Evolutionary conservation across 2,888 invertebrate species (phyloP), one percentile per base, ranked within the genome.

Genomic region (Cerastis leucographa): DNA sequence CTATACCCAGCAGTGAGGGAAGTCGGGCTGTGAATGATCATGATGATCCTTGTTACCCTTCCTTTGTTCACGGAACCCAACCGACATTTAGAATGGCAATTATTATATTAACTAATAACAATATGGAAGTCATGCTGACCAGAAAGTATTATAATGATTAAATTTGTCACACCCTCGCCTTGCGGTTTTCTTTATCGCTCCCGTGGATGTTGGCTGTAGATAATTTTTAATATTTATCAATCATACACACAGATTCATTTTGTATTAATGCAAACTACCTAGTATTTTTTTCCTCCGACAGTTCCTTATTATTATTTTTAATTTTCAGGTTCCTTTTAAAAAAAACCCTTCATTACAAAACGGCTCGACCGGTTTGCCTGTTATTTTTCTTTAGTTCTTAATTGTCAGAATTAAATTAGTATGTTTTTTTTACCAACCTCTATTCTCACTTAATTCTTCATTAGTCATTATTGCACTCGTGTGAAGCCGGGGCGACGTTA

Each of bases 101-200:
- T 9, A 35, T 8, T 25, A 35, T n/a, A 29, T 19, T 12, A 14
- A 25, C 17, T 46, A 22, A 6, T 22, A 40, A 59, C 14, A 46
- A 14, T 44, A 8, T 42, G n/a, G 19, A 6, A 6, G 7, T 73
- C 76, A 76, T 67, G 59, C 40, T 76, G 42, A 76, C 42, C 25
- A n/a, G 14, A 2, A 7, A 19, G 7, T 49, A 11, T n/a, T 54
- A 46, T 0, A 56, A 44, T 25, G 8, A 44, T 19, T 46, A 35
- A 59, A 46, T 40, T 35, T 22, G 65, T 76, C 75, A 76, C 76
- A 66, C 56, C 76, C 40, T 49, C 66, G n/a, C 40, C 76, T 59
- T 65, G 56, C 22, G 25, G 0, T 2, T 74, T 44, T 44, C 46
- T 14, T 56, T 59, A 76, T 76, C n/a, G 42, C n/a, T 65, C 11